These are phyloP conservation scores for Phenganax stokvisi DNA, from an alignment of 92 coral and sea anemone genomes.

Conservation along the genomic window DNA sequence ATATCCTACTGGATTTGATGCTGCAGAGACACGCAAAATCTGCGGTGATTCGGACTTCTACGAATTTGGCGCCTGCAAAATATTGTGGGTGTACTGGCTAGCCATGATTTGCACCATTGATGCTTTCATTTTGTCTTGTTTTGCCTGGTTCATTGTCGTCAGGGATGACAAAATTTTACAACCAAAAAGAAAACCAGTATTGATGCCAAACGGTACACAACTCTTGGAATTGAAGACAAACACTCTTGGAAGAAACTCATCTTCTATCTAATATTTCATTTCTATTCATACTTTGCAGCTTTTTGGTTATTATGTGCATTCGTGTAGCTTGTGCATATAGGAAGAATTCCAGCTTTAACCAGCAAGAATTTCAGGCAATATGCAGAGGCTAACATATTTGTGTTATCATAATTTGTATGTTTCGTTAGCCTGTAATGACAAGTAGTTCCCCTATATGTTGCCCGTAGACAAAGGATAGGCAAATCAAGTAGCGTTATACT, in stretches of 20 bases:
- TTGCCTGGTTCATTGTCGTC: slow-evolving; percentile 31
- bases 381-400: too few relatives aligned
- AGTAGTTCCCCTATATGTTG: too few relatives aligned
- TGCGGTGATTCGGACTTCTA: slow-evolving; percentile 75
- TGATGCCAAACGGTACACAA: slow-evolving; percentile 10
- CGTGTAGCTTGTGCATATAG: too few relatives aligned
- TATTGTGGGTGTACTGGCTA: slow-evolving; percentile 86
- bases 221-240: slow-evolving; percentile 8
- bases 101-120: slow-evolving; percentile 80
- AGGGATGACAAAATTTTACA: slow-evolving; percentile 34
- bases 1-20: slow-evolving; percentile 87
- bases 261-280: slow-evolving; percentile 6
- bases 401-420: too few relatives aligned
- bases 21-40: slow-evolving; percentile 58
- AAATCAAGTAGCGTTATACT: too few relatives aligned
- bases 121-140: slow-evolving; percentile 61
- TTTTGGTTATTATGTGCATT: too few relatives aligned
- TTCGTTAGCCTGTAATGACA: too few relatives aligned
- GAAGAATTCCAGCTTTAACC: too few relatives aligned
- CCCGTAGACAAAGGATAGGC: too few relatives aligned
- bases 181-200: slow-evolving; percentile 13
- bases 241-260: slow-evolving; percentile 23
- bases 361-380: too few relatives aligned
- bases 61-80: slow-evolving; percentile 70
- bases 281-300: too few relatives aligned